Evolutionary conservation across 2,113 vertebrate genomes (phyloP).

Genomic region (Callithrix jacchus): DNA sequence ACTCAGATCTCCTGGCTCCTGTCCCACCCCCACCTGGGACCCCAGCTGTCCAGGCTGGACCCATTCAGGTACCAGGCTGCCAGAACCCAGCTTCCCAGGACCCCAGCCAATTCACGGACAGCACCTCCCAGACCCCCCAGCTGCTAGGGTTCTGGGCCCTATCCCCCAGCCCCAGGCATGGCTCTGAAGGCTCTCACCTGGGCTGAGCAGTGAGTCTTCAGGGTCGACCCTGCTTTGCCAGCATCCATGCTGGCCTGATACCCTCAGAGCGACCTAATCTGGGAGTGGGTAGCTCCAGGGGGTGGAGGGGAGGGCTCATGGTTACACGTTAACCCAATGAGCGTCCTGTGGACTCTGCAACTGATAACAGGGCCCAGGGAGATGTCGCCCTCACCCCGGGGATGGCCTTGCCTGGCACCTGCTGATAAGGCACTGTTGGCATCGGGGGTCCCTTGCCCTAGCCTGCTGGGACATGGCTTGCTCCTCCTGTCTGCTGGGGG

Average conservation of each 20-base stretch:
- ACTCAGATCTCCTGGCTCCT: background rate
- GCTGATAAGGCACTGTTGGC: background rate
- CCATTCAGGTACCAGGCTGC: background rate
- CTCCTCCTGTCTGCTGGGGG: background rate
- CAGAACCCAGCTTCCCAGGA: background rate
- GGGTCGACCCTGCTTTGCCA: background rate
- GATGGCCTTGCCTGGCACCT: background rate
- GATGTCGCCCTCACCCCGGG: background rate
- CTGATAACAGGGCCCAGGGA: slow-evolving; percentile 43
- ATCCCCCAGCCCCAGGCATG: too few relatives aligned
- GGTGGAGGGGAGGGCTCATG: background rate
- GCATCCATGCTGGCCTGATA: background rate
- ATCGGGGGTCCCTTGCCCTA: background rate
- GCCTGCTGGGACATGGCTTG: background rate
- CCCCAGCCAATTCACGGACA: background rate
- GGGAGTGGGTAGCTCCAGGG: background rate
- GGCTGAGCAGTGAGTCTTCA: background rate
- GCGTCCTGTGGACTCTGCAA: slow-evolving; percentile 63
- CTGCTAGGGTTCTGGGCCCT: background rate
- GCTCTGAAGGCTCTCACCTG: background rate
- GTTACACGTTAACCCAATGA: slow-evolving; percentile 69
- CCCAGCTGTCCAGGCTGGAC: too few relatives aligned
- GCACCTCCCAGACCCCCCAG: background rate
- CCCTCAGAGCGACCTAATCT: background rate
- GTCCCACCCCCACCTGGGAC: background rate